Evolutionary conservation across 2,797 vertebrate species (phyloP).

Genomic region (Tolypeutes matacus): DNA sequence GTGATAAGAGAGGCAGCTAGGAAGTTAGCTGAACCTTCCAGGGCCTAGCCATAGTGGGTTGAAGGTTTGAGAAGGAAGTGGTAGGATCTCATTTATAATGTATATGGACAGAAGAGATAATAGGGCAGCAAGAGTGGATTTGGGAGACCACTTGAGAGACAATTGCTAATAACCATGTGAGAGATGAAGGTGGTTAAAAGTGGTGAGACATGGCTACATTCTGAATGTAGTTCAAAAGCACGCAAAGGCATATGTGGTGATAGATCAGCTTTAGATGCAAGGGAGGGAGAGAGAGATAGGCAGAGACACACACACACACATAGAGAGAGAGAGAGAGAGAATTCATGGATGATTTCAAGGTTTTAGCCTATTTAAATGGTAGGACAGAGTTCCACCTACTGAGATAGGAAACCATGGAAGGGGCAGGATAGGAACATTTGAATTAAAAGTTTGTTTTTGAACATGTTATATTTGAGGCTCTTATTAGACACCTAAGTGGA

Average conservation of each 20-base stretch:
- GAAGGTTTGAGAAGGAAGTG: neutral
- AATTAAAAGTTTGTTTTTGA: slow-evolving; percentile 24
- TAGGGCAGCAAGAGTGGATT: neutral
- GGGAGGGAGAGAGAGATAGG: neutral
- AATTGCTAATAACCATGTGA: neutral
- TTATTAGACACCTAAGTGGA: neutral
- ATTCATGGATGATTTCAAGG: neutral
- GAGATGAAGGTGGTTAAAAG: neutral
- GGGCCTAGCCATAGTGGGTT: neutral
- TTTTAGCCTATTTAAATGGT: neutral
- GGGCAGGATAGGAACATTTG: neutral
- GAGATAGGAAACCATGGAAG: neutral
- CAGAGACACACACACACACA: no score
- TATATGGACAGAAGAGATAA: neutral
- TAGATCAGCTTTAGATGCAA: neutral
- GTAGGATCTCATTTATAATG: neutral
- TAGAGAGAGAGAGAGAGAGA: neutral
- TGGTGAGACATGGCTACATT: neutral
- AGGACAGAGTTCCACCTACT: neutral
- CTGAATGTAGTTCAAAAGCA: neutral
- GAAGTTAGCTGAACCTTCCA: neutral
- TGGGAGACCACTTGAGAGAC: neutral
- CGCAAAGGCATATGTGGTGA: neutral
- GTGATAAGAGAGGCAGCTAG: neutral
- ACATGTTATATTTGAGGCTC: neutral